Base-by-base conservation (phyloP, 1,140 invertebrate species). In the Steinernema feltiae region DNA sequence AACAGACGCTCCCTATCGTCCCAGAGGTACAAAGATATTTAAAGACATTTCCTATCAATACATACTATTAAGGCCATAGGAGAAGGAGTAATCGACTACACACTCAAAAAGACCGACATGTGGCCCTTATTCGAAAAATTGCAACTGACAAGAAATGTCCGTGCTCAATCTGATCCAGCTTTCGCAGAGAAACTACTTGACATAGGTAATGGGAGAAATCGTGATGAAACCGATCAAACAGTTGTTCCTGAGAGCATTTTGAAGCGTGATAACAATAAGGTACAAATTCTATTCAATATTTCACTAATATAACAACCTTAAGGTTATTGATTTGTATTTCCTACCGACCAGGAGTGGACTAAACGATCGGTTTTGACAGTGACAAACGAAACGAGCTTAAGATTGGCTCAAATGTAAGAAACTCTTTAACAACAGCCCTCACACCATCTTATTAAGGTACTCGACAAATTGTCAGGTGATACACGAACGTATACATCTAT, bases 1-100 rank as follows among this genome's bases (percentile, higher is more conserved):
- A 69, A 17, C 78, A 80, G 30, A 24, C 35, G 0, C 70, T 80
- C 0, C 78, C 77, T n/a, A 48, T 76, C 27, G 41, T 72, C 15
- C 32, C 74, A 7, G 48, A 53, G 2, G 21, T 17, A 30, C n/a
- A n/a, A n/a, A n/a, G n/a, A n/a, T n/a, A 3, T 63, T n/a, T 27
- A 63, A 27, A 27, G 41, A 46, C 7, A 46, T 1, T 21, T n/a
- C 0, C 24, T 48, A 41, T 29, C 30, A 30, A 41, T 41, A 41
- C 35, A 63, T 15, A 63, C 48, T 17, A 15, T 27, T 63, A 3
- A 63, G 53, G 24, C 53, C 24, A 7, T 12, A 15, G 69, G 53
- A 21, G 35, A 80, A 12, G 24, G 71, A 24, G 27, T 70, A 0
- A 32, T 41, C 21, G 71, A 70, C 27, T 41, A 41, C n/a, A 35